These are phyloP conservation scores for Trogon surrucura DNA, from an alignment of 2,113 vertebrate genomes.

Conservation along the genomic window DNA sequence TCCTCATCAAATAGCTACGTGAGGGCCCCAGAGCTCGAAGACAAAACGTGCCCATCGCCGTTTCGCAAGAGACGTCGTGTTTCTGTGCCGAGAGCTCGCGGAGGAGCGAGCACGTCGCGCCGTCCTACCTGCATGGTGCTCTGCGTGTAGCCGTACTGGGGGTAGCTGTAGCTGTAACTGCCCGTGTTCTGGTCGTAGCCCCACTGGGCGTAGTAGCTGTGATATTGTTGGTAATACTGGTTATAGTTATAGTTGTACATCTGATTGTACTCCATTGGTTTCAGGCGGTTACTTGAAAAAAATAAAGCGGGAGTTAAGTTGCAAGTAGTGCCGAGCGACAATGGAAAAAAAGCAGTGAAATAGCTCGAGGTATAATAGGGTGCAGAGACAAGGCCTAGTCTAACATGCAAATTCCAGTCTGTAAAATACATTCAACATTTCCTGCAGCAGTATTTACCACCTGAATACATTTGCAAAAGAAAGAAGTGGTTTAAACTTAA, in stretches of 20 bases:
- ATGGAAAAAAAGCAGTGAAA: not conserved
- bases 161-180: constrained; percentile 88
- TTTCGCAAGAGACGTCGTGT: not conserved
- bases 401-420: constrained; percentile 12
- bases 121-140: constrained; percentile 83
- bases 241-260: constrained; percentile 83
- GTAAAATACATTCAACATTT: not conserved
- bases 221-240: constrained; percentile 87
- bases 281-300: constrained; percentile 76
- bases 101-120: accelerated
- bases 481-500: not conserved
- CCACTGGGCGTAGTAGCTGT: constrained; percentile 88
- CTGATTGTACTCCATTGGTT: constrained; percentile 80
- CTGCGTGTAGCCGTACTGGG: constrained; percentile 88
- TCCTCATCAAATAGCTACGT: not conserved
- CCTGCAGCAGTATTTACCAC: not conserved
- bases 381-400: not conserved
- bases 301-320: not conserved
- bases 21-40: not conserved
- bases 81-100: not conserved
- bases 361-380: not conserved
- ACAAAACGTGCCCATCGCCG: not conserved
- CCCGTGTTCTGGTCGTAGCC: constrained; percentile 88
- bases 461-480: not conserved
- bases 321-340: not conserved